A percentile compares a stretch with the other conserved stretches of the same genome.
Conservation (phyloP, 2,113 vertebrate genomes). For the Atherinomorus stipes region DNA sequence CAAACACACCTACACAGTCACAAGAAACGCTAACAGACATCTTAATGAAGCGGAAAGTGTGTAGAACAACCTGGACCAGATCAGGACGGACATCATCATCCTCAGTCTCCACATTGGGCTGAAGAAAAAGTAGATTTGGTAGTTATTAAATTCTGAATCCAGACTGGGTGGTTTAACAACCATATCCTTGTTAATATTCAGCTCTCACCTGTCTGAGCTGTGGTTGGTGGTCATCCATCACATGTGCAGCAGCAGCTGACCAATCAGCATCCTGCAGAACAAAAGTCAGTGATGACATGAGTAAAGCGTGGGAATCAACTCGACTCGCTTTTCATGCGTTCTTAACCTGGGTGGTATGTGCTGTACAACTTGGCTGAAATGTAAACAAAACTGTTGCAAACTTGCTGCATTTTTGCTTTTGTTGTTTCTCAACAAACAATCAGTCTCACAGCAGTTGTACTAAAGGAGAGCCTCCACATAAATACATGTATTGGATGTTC, state of each 20-base stretch:
- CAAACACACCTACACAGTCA: conserved; percentile 2
- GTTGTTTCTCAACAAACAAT: background rate
- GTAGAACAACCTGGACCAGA: conserved; percentile 8
- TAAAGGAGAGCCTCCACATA: too few species aligned
- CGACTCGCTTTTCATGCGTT: background rate
- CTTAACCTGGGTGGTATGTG: background rate
- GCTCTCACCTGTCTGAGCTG: conserved; percentile 31
- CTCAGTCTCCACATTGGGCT: background rate
- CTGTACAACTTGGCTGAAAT: background rate
- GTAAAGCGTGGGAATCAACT: background rate
- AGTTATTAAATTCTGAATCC: too few species aligned
- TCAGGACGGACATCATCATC: background rate
- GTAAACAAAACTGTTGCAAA: conserved; percentile 4
- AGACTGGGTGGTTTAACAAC: background rate
- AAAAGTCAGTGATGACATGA: background rate
- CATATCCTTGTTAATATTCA: too few species aligned
- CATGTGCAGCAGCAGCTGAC: conserved; percentile 19
- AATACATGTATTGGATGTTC: too few species aligned
- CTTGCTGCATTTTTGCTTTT: background rate
- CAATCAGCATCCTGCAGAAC: conserved; percentile 14
- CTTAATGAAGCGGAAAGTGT: conserved; percentile 15
- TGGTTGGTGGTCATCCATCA: background rate
- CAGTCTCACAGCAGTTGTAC: too few species aligned
- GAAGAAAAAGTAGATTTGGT: background rate
- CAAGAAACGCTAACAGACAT: background rate